Evolutionary conservation across 30 jellyfish, hydroid and myxozoan species (phyloP).

Genomic region (Aurelia sp.): DNA sequence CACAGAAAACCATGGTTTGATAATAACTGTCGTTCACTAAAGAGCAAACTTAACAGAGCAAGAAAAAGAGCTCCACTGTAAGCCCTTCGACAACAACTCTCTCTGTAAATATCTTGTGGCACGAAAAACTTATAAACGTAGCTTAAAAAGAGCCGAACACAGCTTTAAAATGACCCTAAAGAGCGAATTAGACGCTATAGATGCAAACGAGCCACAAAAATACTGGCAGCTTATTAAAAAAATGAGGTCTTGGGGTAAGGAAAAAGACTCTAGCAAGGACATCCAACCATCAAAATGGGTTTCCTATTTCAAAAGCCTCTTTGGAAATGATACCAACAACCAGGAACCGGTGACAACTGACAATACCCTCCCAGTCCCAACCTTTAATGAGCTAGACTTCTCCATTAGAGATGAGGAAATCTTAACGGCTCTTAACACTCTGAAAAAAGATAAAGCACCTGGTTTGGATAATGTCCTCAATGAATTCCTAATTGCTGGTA

Average conservation of each 20-base stretch:
- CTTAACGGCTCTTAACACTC: background rate
- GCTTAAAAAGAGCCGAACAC: constrained; percentile 5
- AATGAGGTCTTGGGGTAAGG: background rate
- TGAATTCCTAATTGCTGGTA: constrained; percentile 14
- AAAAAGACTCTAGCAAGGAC: background rate
- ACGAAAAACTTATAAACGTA: background rate
- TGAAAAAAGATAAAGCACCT: constrained; percentile 1
- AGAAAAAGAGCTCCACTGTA: background rate
- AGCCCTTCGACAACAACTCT: background rate
- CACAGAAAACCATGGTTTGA: constrained; percentile 13
- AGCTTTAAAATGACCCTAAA: background rate
- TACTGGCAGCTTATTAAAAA: background rate
- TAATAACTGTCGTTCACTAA: background rate
- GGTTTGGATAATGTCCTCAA: constrained; percentile 26
- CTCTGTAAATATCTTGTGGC: background rate
- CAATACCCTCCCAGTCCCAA: background rate
- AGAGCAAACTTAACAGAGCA: constrained; percentile 15
- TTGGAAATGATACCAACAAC: constrained; percentile 1
- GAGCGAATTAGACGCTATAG: background rate
- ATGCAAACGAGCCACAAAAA: background rate
- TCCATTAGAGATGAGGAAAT: constrained; percentile 1
- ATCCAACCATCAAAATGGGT: constrained; percentile 17
- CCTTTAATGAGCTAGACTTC: constrained; percentile 16
- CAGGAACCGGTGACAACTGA: background rate
- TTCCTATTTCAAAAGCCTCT: constrained; percentile 7